Conservation (phyloP, 2,797 vertebrate species). For the Hemibagrus guttatus region DNA sequence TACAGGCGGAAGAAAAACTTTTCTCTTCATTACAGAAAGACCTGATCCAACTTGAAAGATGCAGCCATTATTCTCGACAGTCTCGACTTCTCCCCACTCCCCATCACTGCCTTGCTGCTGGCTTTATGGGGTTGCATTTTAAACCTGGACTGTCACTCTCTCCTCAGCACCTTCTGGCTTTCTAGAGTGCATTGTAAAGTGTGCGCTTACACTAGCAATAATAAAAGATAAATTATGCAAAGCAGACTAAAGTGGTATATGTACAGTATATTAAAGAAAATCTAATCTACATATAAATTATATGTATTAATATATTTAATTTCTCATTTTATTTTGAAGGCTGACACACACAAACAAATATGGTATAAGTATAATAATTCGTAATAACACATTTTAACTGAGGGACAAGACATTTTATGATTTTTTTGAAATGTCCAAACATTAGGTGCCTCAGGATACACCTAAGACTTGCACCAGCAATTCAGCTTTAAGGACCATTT, state of each 20-base stretch:
- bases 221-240: not conserved
- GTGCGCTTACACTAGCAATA: not conserved
- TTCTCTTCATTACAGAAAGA: constrained; percentile 88
- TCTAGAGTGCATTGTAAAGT: constrained; percentile 27
- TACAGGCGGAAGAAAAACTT: constrained; percentile 80
- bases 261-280: not conserved
- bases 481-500: not conserved
- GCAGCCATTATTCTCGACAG: constrained; percentile 88
- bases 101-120: constrained; percentile 76
- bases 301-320: not conserved
- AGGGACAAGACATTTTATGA: not conserved
- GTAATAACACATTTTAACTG: not conserved
- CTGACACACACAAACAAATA: not conserved
- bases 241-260: not conserved
- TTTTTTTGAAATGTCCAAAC: not conserved
- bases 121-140: constrained; percentile 79
- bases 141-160: constrained; percentile 50
- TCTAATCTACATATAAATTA: too few species aligned
- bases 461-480: not conserved
- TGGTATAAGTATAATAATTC: not conserved
- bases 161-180: constrained; percentile 36
- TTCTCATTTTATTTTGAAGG: not conserved
- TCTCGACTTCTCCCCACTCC: constrained; percentile 79
- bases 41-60: constrained; percentile 92
- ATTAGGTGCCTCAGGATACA: not conserved